Conservation (phyloP, 37 sponge, comb jelly and placozoan genomes). For the Aplysina aerophoba region DNA sequence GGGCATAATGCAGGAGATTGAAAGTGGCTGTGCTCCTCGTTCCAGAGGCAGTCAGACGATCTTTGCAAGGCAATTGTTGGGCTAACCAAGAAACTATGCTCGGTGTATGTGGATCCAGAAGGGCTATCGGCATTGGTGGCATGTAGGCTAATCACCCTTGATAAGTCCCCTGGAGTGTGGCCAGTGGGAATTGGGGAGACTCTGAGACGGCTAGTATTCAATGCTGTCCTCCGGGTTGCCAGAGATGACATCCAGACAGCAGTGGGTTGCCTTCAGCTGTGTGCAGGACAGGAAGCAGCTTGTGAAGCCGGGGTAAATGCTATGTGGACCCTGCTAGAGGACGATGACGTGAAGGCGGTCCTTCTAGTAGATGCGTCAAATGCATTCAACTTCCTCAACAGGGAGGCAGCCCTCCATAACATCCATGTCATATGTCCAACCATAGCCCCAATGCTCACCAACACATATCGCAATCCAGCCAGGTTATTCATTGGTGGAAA, state of each 20-base stretch:
- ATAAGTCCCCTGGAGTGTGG: conserved; percentile 24
- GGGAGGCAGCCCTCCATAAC: conserved; percentile 40
- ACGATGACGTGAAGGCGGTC: conserved; percentile 4
- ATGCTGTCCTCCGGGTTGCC: background rate
- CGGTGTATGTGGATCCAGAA: conserved; percentile 2
- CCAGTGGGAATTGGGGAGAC: conserved; percentile 22
- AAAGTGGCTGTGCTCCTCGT: conserved; percentile 6
- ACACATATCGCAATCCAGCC: conserved; percentile 23
- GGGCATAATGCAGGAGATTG: conserved; percentile 12
- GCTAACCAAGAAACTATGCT: conserved; percentile 1
- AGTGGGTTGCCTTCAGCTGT: conserved; percentile 28
- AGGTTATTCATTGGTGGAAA: background rate
- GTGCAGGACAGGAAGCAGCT: conserved; percentile 27
- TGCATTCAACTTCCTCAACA: conserved; percentile 33
- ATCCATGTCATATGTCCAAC: conserved; percentile 38
- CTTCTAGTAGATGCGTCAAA: conserved; percentile 46
- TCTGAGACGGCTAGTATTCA: background rate
- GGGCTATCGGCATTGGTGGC: conserved; percentile 15
- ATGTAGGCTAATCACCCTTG: conserved; percentile 27
- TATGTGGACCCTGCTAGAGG: background rate
- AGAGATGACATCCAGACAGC: conserved; percentile 17
- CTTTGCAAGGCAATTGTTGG: background rate
- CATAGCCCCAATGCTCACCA: conserved; percentile 9
- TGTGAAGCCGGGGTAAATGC: conserved; percentile 35
- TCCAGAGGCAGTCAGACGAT: background rate